Conservation (phyloP, 1,140 invertebrate genomes). For the Cephus cinctus region DNA sequence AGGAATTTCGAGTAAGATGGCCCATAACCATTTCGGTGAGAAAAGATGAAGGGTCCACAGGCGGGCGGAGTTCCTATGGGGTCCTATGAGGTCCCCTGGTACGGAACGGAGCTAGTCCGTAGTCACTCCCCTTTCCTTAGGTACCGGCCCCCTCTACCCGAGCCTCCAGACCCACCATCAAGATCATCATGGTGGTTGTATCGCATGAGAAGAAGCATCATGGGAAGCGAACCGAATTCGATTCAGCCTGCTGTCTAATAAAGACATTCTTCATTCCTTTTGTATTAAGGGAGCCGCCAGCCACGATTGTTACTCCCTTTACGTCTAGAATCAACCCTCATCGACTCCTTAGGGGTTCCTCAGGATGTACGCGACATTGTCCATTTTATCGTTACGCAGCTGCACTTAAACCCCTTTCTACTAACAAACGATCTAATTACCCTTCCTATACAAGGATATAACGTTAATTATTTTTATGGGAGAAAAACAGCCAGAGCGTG, state of each 20-base stretch:
- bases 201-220: conserved; percentile 8
- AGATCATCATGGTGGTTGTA: conserved; percentile 25
- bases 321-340: no score
- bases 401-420: neutral
- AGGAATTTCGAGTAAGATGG: conserved; percentile 25
- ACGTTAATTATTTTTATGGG: no score
- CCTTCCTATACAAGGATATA: no score
- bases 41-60: neutral
- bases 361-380: neutral
- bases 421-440: conserved; percentile 14
- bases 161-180: conserved; percentile 24
- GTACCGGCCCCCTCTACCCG: conserved; percentile 19
- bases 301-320: no score
- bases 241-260: conserved; percentile 41
- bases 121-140: conserved; percentile 35
- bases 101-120: conserved; percentile 12
- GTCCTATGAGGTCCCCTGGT: conserved; percentile 8
- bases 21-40: conserved; percentile 20
- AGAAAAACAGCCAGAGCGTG: no score
- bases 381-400: conserved; percentile 12
- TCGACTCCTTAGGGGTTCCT: neutral
- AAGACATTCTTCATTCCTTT: conserved; percentile 53
- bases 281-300: conserved; percentile 32
- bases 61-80: conserved; percentile 25
- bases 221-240: conserved; percentile 36